Base-by-base conservation (phyloP, 2,888 invertebrate species). In the Ypsolopha sequella region DNA sequence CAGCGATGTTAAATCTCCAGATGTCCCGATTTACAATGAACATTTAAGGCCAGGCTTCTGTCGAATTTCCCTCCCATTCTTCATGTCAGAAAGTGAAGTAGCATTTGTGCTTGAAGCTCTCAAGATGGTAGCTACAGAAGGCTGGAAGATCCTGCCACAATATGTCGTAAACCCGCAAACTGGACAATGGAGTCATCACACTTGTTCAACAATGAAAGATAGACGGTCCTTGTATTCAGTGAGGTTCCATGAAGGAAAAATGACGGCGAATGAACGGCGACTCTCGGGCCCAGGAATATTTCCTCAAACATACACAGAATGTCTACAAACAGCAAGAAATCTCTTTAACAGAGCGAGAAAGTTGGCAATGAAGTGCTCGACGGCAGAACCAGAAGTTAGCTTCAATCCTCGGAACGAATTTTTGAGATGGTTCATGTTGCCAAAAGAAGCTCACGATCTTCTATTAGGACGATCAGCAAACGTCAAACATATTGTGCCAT, bases 131-230 rank as follows among this genome's bases (percentile, higher is more conserved):
- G 95, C 96, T 0, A 92, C 94, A 4, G 92, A 95, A 80, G 96
- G 93, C 0, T 96, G 96, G 94, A 95, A 95, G 66, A 89, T 97
- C 43, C 74, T 97, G 51, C 96, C 96, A 0, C 93, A 95, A 72
- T 96, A 96, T 70, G 89, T 92, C 8, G 90, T 95, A n/a, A 95
- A 96, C 68, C 90, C 93, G 6, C 92, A 95, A 68, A 95, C 95
- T 0, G 96, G 95, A 0, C 95, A 96, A 72, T 97, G 96, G 96
- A 90, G 92, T 55, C 96, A 96, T 67, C 92, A 92, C 64, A 90
- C 93, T 0, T 93, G 95, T 70, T 89, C 92, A 48, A 89, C 92
- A 6, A 91, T 93, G 57, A 92, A 92, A 66, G 95, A 96, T 62
- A 89, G 94, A 48, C 94, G 93, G 71, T 96, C 95, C 89, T 81